Conservation (phyloP, 2,797 vertebrate species). For the Coendou prehensilis region DNA sequence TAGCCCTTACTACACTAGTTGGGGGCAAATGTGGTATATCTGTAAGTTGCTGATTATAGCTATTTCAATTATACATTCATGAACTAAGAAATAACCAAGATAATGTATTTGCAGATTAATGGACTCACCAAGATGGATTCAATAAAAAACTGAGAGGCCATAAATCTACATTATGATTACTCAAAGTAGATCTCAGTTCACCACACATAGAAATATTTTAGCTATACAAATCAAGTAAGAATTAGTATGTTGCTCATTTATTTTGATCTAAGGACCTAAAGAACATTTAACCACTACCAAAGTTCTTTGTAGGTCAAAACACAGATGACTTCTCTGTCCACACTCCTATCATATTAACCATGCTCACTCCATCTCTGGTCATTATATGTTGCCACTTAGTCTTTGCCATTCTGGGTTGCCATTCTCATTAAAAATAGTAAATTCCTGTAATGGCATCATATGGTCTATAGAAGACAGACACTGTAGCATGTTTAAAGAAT, state of each 20-base stretch:
- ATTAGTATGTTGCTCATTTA: not conserved
- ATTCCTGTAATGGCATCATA: not conserved
- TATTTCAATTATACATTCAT: constrained; percentile 22
- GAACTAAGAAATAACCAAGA: not conserved
- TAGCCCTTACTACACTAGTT: not conserved
- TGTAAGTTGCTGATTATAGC: not conserved
- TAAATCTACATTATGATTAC: constrained; percentile 7
- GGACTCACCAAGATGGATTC: not conserved
- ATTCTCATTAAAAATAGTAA: constrained; percentile 25
- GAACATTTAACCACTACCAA: constrained; percentile 45
- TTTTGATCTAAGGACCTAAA: constrained; percentile 15
- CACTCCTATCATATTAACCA: not conserved
- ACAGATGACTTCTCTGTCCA: constrained; percentile 2
- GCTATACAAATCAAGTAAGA: not conserved
- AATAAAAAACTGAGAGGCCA: constrained; percentile 9
- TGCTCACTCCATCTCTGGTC: not conserved
- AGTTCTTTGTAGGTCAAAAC: not conserved
- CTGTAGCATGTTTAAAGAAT: not conserved
- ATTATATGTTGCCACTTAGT: not conserved
- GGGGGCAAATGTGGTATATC: not conserved
- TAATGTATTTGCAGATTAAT: not conserved
- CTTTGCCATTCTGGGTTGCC: not conserved
- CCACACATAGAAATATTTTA: not conserved
- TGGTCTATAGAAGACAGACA: not conserved
- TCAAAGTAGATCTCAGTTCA: constrained; percentile 22